Conservation (phyloP, 2,113 vertebrate species). For the Chrysochloris asiatica region DNA sequence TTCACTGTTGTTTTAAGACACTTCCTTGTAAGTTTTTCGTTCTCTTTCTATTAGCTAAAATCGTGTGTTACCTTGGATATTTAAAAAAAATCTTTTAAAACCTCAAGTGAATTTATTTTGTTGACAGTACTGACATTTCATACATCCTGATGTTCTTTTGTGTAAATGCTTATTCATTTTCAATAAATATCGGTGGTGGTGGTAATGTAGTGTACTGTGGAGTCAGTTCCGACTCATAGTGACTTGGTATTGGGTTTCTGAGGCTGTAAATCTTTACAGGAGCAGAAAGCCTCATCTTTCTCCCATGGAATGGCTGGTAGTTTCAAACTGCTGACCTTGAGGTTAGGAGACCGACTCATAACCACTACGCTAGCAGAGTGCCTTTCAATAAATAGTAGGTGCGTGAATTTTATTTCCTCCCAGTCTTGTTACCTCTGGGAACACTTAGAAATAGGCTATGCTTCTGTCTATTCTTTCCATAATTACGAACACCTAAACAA, state of each 20-base stretch:
- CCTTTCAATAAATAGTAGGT: too few relatives aligned
- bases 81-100: not conserved
- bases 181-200: too few relatives aligned
- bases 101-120: not conserved
- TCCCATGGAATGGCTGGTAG: too few relatives aligned
- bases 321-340: too few relatives aligned
- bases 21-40: not conserved
- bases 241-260: too few relatives aligned
- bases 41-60: not conserved
- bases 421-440: fast-evolving
- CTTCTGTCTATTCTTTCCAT: not conserved
- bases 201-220: too few relatives aligned
- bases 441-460: fast-evolving
- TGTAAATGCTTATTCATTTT: not conserved
- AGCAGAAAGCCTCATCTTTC: too few relatives aligned
- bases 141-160: not conserved
- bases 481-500: not conserved
- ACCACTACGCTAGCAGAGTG: too few relatives aligned
- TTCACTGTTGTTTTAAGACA: fast-evolving
- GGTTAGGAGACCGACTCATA: too few relatives aligned
- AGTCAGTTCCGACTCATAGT: too few relatives aligned
- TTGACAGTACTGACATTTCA: not conserved
- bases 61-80: not conserved
- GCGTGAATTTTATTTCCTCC: too few relatives aligned
- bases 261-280: too few relatives aligned